phyloP scores from a whole-genome alignment of 2,797 vertebrate species.

The Spheniscus humboldti region DNA sequence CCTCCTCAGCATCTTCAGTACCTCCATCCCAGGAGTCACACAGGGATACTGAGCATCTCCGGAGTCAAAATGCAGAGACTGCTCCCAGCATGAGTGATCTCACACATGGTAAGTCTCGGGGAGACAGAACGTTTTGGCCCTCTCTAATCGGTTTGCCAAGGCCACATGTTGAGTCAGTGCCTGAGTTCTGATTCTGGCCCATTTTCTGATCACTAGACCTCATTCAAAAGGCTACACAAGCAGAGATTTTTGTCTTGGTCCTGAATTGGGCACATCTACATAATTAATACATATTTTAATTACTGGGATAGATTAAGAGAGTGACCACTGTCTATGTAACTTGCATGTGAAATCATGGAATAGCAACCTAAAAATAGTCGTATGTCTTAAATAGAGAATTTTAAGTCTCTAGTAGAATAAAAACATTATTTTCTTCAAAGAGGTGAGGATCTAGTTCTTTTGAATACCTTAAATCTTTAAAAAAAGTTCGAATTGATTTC shows the following conservation, averaged over 20 bases:
- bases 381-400: background rate
- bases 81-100: constrained; percentile 72
- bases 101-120: constrained; percentile 68
- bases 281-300: background rate
- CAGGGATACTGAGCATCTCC: constrained; percentile 66
- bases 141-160: fast-evolving
- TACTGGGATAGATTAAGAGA: background rate
- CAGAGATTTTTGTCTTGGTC: background rate
- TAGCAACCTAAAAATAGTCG: background rate
- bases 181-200: background rate
- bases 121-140: fast-evolving
- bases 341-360: background rate
- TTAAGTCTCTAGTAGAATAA: background rate
- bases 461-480: background rate
- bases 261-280: background rate
- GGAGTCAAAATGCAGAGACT: constrained; percentile 59
- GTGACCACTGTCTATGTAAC: background rate
- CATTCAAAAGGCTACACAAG: background rate
- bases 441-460: background rate
- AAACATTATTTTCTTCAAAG: background rate
- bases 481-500: background rate
- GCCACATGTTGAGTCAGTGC: background rate
- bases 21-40: constrained; percentile 40
- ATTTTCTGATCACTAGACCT: background rate
- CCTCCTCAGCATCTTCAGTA: constrained; percentile 66